phyloP scores from a whole-genome alignment of 2,888 invertebrate genomes.

The Liodrosophila aerea region DNA sequence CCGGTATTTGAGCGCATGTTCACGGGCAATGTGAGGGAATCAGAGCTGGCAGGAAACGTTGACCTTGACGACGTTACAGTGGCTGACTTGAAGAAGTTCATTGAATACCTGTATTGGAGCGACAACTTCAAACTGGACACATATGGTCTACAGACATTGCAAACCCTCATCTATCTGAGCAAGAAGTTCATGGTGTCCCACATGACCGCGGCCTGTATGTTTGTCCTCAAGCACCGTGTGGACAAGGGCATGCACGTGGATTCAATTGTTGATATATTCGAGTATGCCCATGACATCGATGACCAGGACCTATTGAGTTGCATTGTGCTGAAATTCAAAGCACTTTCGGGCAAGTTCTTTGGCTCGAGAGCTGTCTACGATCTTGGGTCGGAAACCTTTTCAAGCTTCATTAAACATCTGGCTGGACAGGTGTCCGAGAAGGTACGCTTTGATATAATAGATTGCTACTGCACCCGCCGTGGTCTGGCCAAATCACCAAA shows the following conservation, averaged over 20 bases:
- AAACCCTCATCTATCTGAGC: constrained; percentile 48
- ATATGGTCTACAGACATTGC: constrained; percentile 35
- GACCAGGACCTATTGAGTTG: constrained; percentile 20
- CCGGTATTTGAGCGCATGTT: constrained; percentile 61
- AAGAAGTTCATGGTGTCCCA: constrained; percentile 48
- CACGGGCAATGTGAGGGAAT: constrained; percentile 47
- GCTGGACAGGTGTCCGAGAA: constrained; percentile 8
- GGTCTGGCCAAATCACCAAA: constrained; percentile 11
- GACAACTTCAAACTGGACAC: constrained; percentile 28
- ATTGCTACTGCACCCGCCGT: constrained; percentile 39
- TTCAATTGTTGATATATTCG: constrained; percentile 38
- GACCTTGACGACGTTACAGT: constrained; percentile 51
- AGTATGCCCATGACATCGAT: constrained; percentile 44
- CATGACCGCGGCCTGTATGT: constrained; percentile 40
- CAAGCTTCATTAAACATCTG: constrained; percentile 34
- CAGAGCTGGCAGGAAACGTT: constrained; percentile 41
- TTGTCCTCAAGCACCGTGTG: constrained; percentile 20
- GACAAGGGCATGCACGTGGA: constrained; percentile 18
- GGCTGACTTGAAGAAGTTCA: constrained; percentile 41
- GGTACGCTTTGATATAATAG: constrained; percentile 36
- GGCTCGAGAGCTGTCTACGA: constrained; percentile 31
- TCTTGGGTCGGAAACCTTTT: constrained; percentile 36
- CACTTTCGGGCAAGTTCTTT: constrained; percentile 3
- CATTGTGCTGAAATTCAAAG: constrained; percentile 34
- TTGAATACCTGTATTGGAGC: constrained; percentile 47